Evolutionary conservation across 2,797 vertebrate genomes (phyloP), one percentile per base, ranked within the genome.

Genomic region (Lutjanus campechanus): DNA sequence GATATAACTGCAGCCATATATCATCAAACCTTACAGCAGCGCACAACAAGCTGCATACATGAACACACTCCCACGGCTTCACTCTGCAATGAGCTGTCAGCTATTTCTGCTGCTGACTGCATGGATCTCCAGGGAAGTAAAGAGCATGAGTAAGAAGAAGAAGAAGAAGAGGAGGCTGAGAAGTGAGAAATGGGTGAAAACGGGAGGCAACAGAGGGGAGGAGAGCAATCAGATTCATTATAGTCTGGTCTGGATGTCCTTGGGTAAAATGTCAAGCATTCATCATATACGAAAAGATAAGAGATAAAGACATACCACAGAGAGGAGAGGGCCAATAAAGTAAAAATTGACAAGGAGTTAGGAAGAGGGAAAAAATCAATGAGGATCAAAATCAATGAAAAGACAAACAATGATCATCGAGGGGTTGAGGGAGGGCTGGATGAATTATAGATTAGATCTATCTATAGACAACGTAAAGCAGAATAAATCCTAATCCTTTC

Each of bases 71-170:
- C 22, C 49, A 77, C 15, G 13, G 46, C 49, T 53, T 61, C 46
- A 41, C 29, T 69, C 49, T 67, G 65, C 13, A 62, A 73, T 73
- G 77, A 87, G 77, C 66, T 36, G 1, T 70, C 77, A 80, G 81
- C 81, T 84, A 68, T 87, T 88, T 88, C 60, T 84, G 80, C 77
- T 64, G 77, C 70, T 67, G 76, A 71, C 68, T 76, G 61, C 64
- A 49, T 40, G 15, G 13, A 2, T 64, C 85, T 77, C 61, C 50
- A 59, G 73, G 69, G 64, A 77, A 19, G 65, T 46, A 54, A 62
- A 69, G 64, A 69, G 60, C 41, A 62, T 55, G 72, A 77, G 51
- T 65, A 66, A 76, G 79, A 76, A 1, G 20, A 43, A 76, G 79
- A 76, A 1, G 20, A 43, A 78, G 40, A 75, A 40, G 55, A 63